These are phyloP conservation scores for Dolichopus griseipennis DNA, from an alignment of 2,888 invertebrate species.

Conservation along the genomic window DNA sequence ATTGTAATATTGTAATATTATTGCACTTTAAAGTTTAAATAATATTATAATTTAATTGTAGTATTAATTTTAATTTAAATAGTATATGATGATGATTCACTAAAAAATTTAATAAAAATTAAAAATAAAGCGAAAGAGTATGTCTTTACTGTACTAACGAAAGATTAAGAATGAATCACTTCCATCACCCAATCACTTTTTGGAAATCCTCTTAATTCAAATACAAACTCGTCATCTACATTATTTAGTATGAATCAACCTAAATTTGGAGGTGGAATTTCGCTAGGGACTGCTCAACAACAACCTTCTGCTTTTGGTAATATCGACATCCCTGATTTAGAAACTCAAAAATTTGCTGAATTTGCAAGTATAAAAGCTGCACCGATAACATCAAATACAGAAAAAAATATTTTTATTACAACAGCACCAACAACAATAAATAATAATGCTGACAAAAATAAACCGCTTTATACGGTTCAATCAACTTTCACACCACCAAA, in stretches of 20 bases:
- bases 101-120: no score
- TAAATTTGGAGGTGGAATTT: not conserved
- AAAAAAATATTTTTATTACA: not conserved
- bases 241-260: not conserved
- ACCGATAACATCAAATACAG: not conserved
- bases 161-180: no score
- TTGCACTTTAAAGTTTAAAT: no score
- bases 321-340: not conserved
- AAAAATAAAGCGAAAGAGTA: no score
- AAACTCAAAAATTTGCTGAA: not conserved
- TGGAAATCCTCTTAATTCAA: not conserved
- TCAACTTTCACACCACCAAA: slow-evolving; percentile 31
- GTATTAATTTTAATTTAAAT: no score
- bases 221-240: not conserved
- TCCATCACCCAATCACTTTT: not conserved
- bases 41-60: no score
- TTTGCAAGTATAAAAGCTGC: not conserved
- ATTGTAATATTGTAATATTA: no score
- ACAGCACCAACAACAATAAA: slow-evolving; percentile 11
- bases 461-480: slow-evolving; percentile 35
- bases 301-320: no score
- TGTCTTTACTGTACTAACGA: no score
- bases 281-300: not conserved
- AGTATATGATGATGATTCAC: no score
- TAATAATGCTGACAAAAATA: slow-evolving; percentile 19